These are phyloP conservation scores for Bombus breviceps DNA, from an alignment of 1,140 invertebrate genomes.

Conservation along the genomic window DNA sequence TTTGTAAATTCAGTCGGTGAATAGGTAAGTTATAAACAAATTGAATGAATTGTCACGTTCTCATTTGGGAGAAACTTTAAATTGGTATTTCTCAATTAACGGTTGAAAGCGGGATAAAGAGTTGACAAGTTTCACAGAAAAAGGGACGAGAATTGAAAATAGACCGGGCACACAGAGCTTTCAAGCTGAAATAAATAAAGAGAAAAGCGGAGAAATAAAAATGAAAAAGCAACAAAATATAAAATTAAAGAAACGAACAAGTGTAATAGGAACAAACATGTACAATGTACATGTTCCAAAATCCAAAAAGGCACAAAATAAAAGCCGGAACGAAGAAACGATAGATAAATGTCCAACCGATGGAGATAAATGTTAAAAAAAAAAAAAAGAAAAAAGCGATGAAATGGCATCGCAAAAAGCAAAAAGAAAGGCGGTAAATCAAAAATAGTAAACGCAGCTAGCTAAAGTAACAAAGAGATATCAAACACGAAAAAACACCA, in stretches of 20 bases:
- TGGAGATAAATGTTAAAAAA: not conserved
- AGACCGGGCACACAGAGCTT: not conserved
- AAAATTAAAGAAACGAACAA: not conserved
- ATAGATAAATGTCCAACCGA: not conserved
- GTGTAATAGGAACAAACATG: not conserved
- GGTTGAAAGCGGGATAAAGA: not conserved
- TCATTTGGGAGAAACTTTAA: not conserved
- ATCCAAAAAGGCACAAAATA: not conserved
- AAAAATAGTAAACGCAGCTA: not conserved
- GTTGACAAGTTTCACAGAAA: not conserved
- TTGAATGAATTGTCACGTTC: not conserved
- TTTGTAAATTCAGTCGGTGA: not conserved
- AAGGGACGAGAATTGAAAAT: not conserved
- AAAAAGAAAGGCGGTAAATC: not conserved
- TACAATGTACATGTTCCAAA: not conserved
- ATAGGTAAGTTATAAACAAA: not conserved
- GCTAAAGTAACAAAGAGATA: not conserved
- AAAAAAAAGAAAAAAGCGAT: no score
- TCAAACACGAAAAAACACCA: no score
- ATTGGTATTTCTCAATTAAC: not conserved
- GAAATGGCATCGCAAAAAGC: no score
- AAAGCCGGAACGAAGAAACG: not conserved
- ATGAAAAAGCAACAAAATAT: not conserved
- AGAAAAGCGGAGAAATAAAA: not conserved
- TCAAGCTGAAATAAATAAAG: not conserved